These are phyloP conservation scores for Enteromius treurensis DNA, from an alignment of 2,797 vertebrate species.

Conservation along the genomic window DNA sequence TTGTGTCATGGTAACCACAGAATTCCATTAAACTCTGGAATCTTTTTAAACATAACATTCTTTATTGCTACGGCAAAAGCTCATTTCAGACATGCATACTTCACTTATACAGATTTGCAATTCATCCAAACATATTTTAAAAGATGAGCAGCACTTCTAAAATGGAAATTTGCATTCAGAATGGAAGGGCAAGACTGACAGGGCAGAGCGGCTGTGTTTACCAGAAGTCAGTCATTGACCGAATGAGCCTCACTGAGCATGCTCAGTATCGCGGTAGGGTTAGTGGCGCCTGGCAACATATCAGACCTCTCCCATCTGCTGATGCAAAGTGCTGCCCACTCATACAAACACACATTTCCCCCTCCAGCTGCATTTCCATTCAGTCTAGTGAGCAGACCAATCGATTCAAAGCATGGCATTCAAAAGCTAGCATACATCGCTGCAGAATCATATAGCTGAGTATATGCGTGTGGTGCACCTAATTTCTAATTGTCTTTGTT, in stretches of 20 bases:
- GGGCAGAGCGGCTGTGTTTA: not conserved
- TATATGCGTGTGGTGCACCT: too few relatives aligned
- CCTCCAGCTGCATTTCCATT: constrained; percentile 82
- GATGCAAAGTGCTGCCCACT: constrained; percentile 67
- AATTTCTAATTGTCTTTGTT: too few relatives aligned
- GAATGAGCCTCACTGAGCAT: constrained; percentile 65
- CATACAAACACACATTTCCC: constrained; percentile 29
- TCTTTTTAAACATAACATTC: not conserved
- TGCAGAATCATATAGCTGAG: not conserved
- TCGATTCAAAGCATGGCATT: constrained; percentile 80
- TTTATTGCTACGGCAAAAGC: constrained; percentile 62
- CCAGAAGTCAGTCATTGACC: not conserved
- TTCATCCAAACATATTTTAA: not conserved
- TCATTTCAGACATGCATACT: constrained; percentile 47
- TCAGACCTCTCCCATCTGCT: constrained; percentile 85
- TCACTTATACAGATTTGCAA: not conserved
- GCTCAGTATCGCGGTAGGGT: constrained; percentile 72
- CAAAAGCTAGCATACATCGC: constrained; percentile 25
- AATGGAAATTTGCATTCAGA: not conserved
- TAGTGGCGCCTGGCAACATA: constrained; percentile 81
- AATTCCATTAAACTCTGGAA: constrained; percentile 36
- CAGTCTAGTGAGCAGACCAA: constrained; percentile 87
- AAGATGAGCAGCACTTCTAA: not conserved
- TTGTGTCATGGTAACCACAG: constrained; percentile 3
- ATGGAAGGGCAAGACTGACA: not conserved